phyloP scores from a whole-genome alignment of 92 coral and sea anemone genomes.

The Nematostella vectensis region DNA sequence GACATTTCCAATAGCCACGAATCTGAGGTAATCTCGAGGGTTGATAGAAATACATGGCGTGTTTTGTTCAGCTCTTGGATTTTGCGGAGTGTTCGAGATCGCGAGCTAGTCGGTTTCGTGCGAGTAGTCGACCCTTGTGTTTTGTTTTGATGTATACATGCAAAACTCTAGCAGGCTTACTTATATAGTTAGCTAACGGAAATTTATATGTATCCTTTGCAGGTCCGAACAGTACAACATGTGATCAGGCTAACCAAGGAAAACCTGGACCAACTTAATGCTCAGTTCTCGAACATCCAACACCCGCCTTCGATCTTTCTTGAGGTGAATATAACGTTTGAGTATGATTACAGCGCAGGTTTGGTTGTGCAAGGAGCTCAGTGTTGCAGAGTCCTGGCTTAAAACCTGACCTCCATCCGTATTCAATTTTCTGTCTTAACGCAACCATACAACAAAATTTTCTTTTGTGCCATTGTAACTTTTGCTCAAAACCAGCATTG shows the following conservation, averaged over 20 bases:
- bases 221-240: constrained; percentile 86
- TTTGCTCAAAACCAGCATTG: neutral
- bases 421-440: too few relatives aligned
- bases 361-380: constrained; percentile 15
- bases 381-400: constrained; percentile 2
- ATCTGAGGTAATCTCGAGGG: constrained; percentile 57
- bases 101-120: constrained; percentile 41
- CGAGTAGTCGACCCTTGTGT: constrained; percentile 41
- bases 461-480: too few relatives aligned
- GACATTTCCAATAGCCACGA: constrained; percentile 63
- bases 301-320: constrained; percentile 97
- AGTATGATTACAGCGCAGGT: too few relatives aligned
- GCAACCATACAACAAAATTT: too few relatives aligned
- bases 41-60: neutral
- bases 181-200: constrained; percentile 24
- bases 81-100: constrained; percentile 6
- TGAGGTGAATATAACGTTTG: constrained; percentile 81
- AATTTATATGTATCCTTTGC: constrained; percentile 24
- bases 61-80: constrained; percentile 8
- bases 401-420: constrained; percentile 1
- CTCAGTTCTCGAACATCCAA: constrained; percentile 71
- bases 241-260: constrained; percentile 87
- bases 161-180: constrained; percentile 22
- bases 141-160: constrained; percentile 72
- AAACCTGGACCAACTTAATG: constrained; percentile 83